A percentile compares a stretch with the other conserved stretches of the same genome.
These are phyloP conservation scores for Lithodes maja DNA, from an alignment of 2,888 invertebrate genomes.

Conservation along the genomic window DNA sequence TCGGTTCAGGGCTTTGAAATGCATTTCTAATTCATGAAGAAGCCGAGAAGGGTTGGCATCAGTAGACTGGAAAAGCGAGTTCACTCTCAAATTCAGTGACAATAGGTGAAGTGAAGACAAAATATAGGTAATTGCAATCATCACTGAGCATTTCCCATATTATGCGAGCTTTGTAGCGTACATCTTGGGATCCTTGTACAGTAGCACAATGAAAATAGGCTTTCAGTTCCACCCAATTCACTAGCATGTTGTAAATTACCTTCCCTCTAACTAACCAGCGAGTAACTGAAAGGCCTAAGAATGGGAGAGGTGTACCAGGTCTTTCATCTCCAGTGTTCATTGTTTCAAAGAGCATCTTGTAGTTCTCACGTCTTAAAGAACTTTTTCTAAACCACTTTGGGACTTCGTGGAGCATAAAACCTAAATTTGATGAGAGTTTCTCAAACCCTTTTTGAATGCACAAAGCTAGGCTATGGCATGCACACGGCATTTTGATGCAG, in stretches of 20 bases:
- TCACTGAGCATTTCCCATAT: slow-evolving; percentile 4
- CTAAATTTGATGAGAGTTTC: not conserved
- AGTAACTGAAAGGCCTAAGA: slow-evolving; percentile 2
- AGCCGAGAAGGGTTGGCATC: slow-evolving; percentile 7
- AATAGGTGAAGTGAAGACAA: slow-evolving; percentile 29
- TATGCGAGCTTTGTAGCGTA: not conserved
- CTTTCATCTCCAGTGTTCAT: slow-evolving; percentile 31
- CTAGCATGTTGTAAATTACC: slow-evolving; percentile 26
- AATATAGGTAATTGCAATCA: slow-evolving; percentile 29
- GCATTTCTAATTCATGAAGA: slow-evolving; percentile 12
- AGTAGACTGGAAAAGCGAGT: slow-evolving; percentile 25
- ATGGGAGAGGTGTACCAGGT: slow-evolving; percentile 22
- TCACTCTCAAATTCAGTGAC: slow-evolving; percentile 41
- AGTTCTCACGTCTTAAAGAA: not conserved
- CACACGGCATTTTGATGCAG: not conserved
- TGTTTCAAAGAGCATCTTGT: slow-evolving; percentile 20
- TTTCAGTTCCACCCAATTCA: not conserved
- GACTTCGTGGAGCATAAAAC: not conserved
- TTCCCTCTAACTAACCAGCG: slow-evolving; percentile 20
- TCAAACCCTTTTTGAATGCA: not conserved
- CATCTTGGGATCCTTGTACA: not conserved
- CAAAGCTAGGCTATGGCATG: not conserved
- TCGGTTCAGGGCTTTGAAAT: slow-evolving; percentile 4
- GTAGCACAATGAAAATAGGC: not conserved
- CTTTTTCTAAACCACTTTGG: slow-evolving; percentile 9